These are phyloP conservation scores for Urosaurus nigricauda DNA, from an alignment of 2,797 vertebrate species.

Conservation along the genomic window DNA sequence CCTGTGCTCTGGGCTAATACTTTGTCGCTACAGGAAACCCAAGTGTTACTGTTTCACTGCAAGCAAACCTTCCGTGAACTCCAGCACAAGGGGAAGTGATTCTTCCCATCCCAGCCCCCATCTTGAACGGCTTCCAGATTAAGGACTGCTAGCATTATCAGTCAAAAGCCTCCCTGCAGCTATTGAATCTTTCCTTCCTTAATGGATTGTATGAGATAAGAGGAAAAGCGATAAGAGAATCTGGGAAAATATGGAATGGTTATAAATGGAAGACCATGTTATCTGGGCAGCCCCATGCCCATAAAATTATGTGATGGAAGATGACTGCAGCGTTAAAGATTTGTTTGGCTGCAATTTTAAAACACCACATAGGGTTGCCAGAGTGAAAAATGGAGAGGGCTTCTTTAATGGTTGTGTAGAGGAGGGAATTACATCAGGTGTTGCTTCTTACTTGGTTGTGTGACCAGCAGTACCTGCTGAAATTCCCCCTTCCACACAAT, in stretches of 20 bases:
- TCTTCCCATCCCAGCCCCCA: not conserved
- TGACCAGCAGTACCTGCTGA: no score
- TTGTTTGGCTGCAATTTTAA: no score
- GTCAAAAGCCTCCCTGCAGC: not conserved
- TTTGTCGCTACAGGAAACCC: not conserved
- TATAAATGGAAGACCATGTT: not conserved
- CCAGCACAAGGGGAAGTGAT: not conserved
- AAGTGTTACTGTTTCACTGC: not conserved
- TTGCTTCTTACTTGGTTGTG: no score
- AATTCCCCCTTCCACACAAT: no score
- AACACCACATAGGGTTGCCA: no score
- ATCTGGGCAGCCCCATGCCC: not conserved
- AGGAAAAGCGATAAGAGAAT: not conserved
- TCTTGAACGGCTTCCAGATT: not conserved
- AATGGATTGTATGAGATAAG: not conserved
- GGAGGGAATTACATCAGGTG: no score
- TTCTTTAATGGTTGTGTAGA: no score
- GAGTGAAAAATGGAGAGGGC: no score
- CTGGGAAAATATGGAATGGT: not conserved
- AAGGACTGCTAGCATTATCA: not conserved
- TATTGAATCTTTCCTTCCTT: no score
- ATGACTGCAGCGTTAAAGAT: no score
- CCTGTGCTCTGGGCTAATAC: not conserved
- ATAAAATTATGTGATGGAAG: not conserved
- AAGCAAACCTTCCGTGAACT: not conserved